Percentiles rank a stretch among this genome's conserved stretches.
Conservation (phyloP, 2,113 vertebrate species). For the Pelecanus crispus region DNA sequence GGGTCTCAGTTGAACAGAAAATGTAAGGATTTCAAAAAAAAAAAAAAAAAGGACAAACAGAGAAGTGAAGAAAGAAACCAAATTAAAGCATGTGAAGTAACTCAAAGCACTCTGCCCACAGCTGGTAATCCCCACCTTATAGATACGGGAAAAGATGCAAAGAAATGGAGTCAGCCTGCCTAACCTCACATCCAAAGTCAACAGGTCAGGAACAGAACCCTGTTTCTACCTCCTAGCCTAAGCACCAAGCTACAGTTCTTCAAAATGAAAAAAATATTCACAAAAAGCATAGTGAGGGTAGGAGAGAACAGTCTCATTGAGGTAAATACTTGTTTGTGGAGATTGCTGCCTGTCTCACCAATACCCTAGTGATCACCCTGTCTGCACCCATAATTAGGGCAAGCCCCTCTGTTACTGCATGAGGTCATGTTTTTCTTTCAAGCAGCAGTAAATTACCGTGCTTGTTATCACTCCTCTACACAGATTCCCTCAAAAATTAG, state of each 20-base stretch:
- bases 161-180: not conserved
- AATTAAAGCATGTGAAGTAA: not conserved
- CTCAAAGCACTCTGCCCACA: not conserved
- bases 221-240: not conserved
- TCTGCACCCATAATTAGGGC: conserved; percentile 45
- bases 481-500: conserved; percentile 18
- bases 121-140: not conserved
- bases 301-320: not conserved
- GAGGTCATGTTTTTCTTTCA: conserved; percentile 43
- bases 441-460: conserved; percentile 33
- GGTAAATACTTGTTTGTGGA: not conserved
- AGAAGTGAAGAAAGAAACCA: not conserved
- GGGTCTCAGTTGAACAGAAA: not conserved
- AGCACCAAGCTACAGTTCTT: not conserved
- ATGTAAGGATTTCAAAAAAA: not conserved
- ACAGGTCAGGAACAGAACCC: not conserved
- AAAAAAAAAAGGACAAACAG: not conserved
- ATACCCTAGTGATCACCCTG: conserved; percentile 14
- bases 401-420: conserved; percentile 22
- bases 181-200: not conserved
- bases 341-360: not conserved
- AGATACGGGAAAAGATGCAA: not conserved
- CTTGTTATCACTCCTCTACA: conserved; percentile 14
- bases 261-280: not conserved
- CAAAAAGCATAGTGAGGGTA: not conserved